Evolutionary conservation across 2,113 vertebrate genomes (phyloP), one percentile per base, ranked within the genome.

Genomic region (Aegotheles bennettii): DNA sequence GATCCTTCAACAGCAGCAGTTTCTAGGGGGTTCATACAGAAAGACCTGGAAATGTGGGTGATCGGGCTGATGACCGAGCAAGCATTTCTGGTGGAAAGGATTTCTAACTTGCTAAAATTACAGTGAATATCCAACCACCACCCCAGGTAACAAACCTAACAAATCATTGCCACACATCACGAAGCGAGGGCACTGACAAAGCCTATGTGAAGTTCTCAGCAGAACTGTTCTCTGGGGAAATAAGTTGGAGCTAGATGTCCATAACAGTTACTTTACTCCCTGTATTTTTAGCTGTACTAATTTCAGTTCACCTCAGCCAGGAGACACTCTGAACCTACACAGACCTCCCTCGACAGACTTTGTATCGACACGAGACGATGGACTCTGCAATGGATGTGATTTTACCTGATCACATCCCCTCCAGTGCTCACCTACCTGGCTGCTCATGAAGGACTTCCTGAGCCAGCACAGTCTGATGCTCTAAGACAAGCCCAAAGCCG

Each of bases 311-410:
- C 28, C 40, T 77, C 64, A 26, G 40, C 15, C 40, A 57, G n/a
- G 65, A 87, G 53, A 79, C 19, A 13, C 1, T 6, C 25, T 40
- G 79, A 53, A 69, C 38, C 43, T 29, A 13, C 73, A 6, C 36
- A 63, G 53, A 40, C 47, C 20, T 43, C 59, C 36, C 76, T 26
- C 3, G 4, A 29, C 45, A 53, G 51, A 23, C 16, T 47, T 38
- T 6, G n/a, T 28, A 19, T 16, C 1, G 2, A 29, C 21, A 40
- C 16, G 28, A n/a, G 35, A 16, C 31, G 12, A 57, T 0, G 0
- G 64, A 14, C 10, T 29, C 36, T 16, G n/a, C 43, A 15, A 40
- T 9, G 14, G 59, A 29, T 54, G 13, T 21, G 1, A 17, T 28
- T 21, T 50, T 4, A 8, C 7, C 40, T 35, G 61, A 45, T 2